Conservation (phyloP, 2,113 vertebrate species). For the Bubo bubo region DNA sequence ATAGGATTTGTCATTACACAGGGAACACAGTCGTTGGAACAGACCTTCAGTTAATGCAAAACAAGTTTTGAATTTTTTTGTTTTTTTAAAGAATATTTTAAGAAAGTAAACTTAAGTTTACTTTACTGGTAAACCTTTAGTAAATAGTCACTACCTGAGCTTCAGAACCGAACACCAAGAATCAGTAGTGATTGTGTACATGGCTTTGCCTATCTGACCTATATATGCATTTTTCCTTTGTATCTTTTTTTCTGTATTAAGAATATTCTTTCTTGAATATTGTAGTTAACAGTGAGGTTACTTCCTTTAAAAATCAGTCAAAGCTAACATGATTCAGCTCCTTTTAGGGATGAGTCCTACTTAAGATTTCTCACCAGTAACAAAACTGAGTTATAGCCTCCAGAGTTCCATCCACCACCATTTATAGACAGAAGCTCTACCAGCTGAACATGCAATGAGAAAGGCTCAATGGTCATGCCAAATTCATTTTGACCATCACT, state of each 20-base stretch:
- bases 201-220: neutral
- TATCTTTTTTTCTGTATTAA: neutral
- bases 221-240: neutral
- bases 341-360: rapidly evolving
- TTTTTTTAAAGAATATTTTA: neutral
- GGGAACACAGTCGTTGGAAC: neutral
- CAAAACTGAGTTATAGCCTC: neutral
- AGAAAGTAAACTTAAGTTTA: neutral
- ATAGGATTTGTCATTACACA: neutral
- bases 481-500: neutral
- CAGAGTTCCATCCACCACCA: neutral
- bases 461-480: neutral
- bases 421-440: neutral
- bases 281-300: neutral
- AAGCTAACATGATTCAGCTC: neutral
- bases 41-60: neutral
- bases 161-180: neutral
- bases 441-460: neutral
- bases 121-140: neutral
- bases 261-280: neutral
- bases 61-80: neutral
- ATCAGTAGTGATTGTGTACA: neutral
- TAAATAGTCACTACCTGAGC: neutral
- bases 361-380: neutral
- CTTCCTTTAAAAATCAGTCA: neutral